A percentile compares a stretch with the other conserved stretches of the same genome.
phyloP scores from a whole-genome alignment of 2,888 invertebrate genomes.

The Iphiclides podalirius region DNA sequence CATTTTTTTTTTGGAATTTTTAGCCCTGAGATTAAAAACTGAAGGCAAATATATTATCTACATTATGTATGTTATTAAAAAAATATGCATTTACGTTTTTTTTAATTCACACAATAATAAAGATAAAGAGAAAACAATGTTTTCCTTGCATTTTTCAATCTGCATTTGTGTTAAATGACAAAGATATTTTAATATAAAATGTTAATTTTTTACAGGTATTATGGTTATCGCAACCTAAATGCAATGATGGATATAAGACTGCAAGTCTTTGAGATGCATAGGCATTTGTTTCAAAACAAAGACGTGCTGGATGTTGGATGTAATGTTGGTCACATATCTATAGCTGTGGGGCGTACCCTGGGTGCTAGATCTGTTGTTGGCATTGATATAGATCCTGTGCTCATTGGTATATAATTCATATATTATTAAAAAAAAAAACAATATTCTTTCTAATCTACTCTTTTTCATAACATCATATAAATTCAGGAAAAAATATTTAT shows the following conservation, averaged over 20 bases:
- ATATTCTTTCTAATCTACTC: background rate
- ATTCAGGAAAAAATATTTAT: too few relatives aligned
- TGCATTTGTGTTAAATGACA: too few relatives aligned
- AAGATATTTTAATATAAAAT: too few relatives aligned
- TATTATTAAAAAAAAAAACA: constrained; percentile 6
- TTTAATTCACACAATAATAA: too few relatives aligned
- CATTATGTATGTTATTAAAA: too few relatives aligned
- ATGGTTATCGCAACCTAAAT: constrained; percentile 94
- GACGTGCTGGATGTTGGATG: constrained; percentile 98
- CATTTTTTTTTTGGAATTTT: too few relatives aligned
- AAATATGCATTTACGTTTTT: too few relatives aligned
- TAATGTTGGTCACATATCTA: constrained; percentile 97
- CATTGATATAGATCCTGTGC: constrained; percentile 94
- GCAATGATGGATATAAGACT: constrained; percentile 91
- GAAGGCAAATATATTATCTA: too few relatives aligned
- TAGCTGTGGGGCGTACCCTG: constrained; percentile 92
- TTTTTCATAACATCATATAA: background rate
- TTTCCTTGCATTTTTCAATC: too few relatives aligned
- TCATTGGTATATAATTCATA: constrained; percentile 80
- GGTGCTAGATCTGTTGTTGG: constrained; percentile 93
- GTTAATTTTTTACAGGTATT: constrained; percentile 84
- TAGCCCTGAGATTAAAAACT: too few relatives aligned
- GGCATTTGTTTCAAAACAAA: constrained; percentile 92
- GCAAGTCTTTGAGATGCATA: constrained; percentile 87
- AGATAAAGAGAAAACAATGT: too few relatives aligned